phyloP scores from a whole-genome alignment of 1,140 invertebrate species.

The Platyura marginata region DNA sequence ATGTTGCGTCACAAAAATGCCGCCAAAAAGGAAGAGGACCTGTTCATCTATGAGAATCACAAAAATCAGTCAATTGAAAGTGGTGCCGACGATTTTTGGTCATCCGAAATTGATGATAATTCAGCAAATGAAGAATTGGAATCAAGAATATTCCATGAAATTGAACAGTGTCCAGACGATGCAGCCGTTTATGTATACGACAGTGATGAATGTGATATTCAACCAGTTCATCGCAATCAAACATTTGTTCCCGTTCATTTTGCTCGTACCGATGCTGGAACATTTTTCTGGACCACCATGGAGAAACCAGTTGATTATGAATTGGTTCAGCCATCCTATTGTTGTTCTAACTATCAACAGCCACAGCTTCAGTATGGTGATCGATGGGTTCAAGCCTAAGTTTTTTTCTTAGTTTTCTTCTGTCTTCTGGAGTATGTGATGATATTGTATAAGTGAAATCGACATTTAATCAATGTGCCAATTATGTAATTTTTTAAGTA shows the following conservation, averaged over 20 bases:
- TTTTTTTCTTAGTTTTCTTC: no score
- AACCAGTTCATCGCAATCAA: constrained; percentile 34
- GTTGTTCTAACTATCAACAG: constrained; percentile 24
- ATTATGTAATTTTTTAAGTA: not conserved
- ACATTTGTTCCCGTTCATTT: constrained; percentile 29
- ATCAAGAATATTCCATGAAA: constrained; percentile 33
- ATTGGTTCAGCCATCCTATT: constrained; percentile 18
- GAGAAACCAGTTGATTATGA: constrained; percentile 23
- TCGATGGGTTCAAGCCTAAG: constrained; percentile 33
- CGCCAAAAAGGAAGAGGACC: not conserved
- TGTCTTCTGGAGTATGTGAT: no score
- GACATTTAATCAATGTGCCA: not conserved
- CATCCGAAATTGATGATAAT: constrained; percentile 38
- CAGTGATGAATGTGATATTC: constrained; percentile 29
- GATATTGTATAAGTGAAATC: no score
- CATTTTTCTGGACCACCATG: constrained; percentile 34
- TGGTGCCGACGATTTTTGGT: not conserved
- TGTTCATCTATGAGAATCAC: not conserved
- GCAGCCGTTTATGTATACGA: constrained; percentile 40
- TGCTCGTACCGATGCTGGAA: constrained; percentile 32
- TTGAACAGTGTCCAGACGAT: constrained; percentile 32
- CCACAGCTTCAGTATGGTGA: constrained; percentile 27
- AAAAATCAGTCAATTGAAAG: constrained; percentile 14
- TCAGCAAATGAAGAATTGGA: constrained; percentile 40
- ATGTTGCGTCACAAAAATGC: constrained; percentile 5